Base-by-base conservation (phyloP, 2,113 vertebrate genomes). In the Mustelus asterias region DNA sequence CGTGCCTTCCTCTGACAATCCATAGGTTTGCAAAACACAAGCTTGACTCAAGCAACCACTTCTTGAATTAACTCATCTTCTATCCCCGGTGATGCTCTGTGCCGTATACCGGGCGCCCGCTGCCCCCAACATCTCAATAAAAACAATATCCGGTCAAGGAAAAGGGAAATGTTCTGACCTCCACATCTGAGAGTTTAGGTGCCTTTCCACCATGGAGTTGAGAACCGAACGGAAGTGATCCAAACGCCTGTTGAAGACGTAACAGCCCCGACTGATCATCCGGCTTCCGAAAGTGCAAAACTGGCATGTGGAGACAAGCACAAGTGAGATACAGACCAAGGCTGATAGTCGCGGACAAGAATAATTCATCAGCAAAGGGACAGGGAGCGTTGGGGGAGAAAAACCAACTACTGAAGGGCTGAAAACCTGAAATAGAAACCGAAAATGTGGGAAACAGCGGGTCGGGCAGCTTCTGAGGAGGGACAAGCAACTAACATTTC, bases 241-340 rank as follows among this genome's bases (percentile, higher is more conserved):
- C 63, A 99, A 98, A 96, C 98, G 97, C 54, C 98, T 97, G 97
- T 98, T 98, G 96, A 99, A 99, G 22, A 98, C 98, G 48, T 98
- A 99, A 96, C 98, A 98, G 95, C 98, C 98, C 0, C 98, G 98
- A 96, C 98, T 98, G 67, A 99, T 96, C 37, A 97, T 96, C 96
- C 98, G 98, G 97, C 98, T 98, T 96, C 98, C 98, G 26, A 99
- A 99, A 44, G 98, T 98, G 97, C 99, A 99, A 95, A 98, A 97
- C 99, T 99, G 96, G 14, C 69, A 89, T 1, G 48, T 54, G 86
- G 83, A 96, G 0, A 83, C 96, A 48, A 29, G 54, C 9, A 26
- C 4, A 29, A 37, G 60, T 65, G 5, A 94, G 83, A 58, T 48
- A 1, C 60, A 37, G 89, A 22, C n/a, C n/a, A 37, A 0, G 2